Percentiles rank a stretch among this genome's conserved stretches.
phyloP scores from a whole-genome alignment of 2,888 invertebrate genomes.

The Ariolimax columbianus region DNA sequence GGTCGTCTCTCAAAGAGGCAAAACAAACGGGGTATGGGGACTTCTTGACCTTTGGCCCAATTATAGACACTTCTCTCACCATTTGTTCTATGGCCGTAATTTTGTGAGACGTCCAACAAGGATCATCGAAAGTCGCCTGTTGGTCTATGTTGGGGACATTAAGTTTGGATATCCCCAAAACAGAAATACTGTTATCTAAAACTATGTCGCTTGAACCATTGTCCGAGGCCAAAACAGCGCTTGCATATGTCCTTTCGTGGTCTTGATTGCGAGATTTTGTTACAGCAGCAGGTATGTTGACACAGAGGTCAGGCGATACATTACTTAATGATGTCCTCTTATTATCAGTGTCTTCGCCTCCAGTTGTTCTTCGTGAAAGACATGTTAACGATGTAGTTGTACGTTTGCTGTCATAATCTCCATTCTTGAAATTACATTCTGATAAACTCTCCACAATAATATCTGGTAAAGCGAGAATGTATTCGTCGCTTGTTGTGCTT shows the following conservation, averaged over 20 bases:
- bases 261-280: background rate
- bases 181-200: background rate
- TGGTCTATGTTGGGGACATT: background rate
- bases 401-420: background rate
- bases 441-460: background rate
- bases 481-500: conserved; percentile 32
- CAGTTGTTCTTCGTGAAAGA: background rate
- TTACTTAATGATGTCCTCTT: background rate
- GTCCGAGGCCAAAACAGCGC: too few relatives aligned
- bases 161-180: too few relatives aligned
- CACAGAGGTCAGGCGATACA: background rate
- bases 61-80: background rate
- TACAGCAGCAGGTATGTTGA: background rate
- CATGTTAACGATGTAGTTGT: too few relatives aligned
- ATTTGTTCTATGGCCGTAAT: background rate
- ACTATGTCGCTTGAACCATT: background rate
- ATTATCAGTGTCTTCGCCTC: background rate
- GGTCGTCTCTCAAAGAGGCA: background rate
- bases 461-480: background rate
- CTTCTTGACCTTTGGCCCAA: background rate
- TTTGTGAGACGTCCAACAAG: background rate
- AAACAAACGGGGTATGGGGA: conserved; percentile 5
- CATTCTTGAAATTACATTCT: background rate
- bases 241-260: background rate
- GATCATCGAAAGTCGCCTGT: background rate